Evolutionary conservation across 2,888 invertebrate species (phyloP).

Genomic region (Platycnemis pennipes): DNA sequence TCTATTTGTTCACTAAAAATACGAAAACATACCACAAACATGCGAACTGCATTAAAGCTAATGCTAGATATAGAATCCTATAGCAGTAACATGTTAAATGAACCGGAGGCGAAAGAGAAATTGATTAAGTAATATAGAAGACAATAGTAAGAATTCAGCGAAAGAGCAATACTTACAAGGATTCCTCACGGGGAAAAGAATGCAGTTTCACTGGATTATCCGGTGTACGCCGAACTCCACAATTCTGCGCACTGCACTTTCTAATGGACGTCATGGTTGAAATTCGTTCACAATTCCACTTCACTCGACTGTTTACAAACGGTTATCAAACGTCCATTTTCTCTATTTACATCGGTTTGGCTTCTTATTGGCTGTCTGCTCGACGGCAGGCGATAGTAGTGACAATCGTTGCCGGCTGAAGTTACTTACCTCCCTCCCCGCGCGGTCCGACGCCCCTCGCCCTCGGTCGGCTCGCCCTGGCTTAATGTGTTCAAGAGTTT

Average conservation of each 20-base stretch:
- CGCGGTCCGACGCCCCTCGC: not conserved
- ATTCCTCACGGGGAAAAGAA: constrained; percentile 18
- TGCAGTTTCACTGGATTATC: constrained; percentile 11
- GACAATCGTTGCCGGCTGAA: not conserved
- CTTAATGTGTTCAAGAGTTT: no score
- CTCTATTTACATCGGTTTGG: not conserved
- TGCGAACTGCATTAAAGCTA: not conserved
- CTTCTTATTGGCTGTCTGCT: not conserved
- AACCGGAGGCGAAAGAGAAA: not conserved
- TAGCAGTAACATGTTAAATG: not conserved
- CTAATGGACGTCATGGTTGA: not conserved
- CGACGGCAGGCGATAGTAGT: not conserved
- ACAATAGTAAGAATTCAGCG: not conserved
- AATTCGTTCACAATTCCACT: not conserved
- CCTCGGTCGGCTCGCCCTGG: not conserved
- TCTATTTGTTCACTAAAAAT: not conserved
- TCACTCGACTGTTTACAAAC: not conserved
- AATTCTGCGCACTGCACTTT: constrained; percentile 3
- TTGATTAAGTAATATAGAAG: not conserved
- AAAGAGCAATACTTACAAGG: constrained; percentile 3
- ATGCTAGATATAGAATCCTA: not conserved
- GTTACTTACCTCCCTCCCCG: not conserved
- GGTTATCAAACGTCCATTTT: not conserved
- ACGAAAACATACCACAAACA: not conserved
- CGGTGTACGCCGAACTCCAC: not conserved